Base-by-base conservation (phyloP, 2,888 invertebrate genomes). In the Ptychoptera contaminata region DNA sequence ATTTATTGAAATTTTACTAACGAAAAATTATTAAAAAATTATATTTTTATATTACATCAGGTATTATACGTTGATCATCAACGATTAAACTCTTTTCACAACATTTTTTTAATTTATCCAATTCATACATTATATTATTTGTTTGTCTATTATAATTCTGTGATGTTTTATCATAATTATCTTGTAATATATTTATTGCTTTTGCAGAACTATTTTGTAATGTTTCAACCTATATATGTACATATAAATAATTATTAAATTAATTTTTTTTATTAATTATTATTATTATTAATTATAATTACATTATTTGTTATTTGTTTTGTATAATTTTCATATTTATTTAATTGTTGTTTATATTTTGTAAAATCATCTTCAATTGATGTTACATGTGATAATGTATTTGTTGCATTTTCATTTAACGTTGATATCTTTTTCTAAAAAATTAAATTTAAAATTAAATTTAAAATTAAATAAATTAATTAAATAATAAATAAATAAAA, bases 321-420 rank as follows among this genome's bases (percentile, higher is more conserved):
- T 39, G 55, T 47, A 47, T 58, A 56, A 11, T 54, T 55, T 36
- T 57, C 56, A 23, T 54, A 52, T 44, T 53, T 53, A 9, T 53
- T 49, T 9, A 57, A 52, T 51, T 56, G 57, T 45, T 58, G 57
- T 44, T 58, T 61, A 42, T 56, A 57, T 42, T 60, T 57, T 31
- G 56, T 54, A 61, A 60, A 64, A 49, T 57, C 58, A 40, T 60
- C 56, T 52, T 60, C 58, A 43, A 64, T 54, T 2, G 63, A 62
- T 44, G 56, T 55, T 1, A 64, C 59, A 49, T 61, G 63, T 11
- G 63, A 59, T 36, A 61, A 59, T 46, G 61, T 57, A 46, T 64
- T 63, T 43, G 58, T 57, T 43, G 55, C 55, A 32, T 56, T 56
- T 52, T 63, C 63, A 44, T 57, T 51, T 42, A 62, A 51, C 31